Evolutionary conservation across 2,797 vertebrate species (phyloP).

Genomic region (Fundulus diaphanus): DNA sequence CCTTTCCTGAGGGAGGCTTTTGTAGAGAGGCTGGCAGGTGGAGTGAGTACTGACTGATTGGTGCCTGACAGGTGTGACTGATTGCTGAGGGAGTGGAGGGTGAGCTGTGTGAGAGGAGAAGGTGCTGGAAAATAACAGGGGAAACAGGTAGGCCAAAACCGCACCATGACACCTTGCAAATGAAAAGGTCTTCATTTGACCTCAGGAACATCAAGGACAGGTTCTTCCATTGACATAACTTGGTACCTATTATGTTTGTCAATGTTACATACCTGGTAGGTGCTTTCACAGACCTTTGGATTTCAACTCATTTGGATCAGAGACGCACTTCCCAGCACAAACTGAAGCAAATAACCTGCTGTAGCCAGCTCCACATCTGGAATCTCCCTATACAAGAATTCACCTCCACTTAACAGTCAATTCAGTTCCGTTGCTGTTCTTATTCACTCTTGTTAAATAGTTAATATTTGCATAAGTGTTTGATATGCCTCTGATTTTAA

Average conservation of each 20-base stretch:
- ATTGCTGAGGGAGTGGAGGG: too few species aligned
- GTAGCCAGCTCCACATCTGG: background rate
- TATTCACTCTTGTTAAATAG: background rate
- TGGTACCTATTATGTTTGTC: background rate
- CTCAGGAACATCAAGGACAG: too few species aligned
- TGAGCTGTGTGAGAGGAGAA: too few species aligned
- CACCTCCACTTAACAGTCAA: background rate
- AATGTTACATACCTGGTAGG: background rate
- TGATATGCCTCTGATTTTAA: conserved; percentile 4
- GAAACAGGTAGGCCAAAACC: too few species aligned
- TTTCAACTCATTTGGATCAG: background rate
- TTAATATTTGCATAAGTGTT: conserved; percentile 7
- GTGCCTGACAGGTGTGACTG: too few species aligned
- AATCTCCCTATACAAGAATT: background rate
- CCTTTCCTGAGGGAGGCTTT: too few species aligned
- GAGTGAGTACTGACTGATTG: too few species aligned
- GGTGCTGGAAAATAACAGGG: too few species aligned
- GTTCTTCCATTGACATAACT: too few species aligned
- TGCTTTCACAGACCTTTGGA: too few species aligned
- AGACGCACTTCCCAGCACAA: background rate
- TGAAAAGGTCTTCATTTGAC: background rate
- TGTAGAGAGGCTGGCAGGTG: too few species aligned
- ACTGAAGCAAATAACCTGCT: background rate
- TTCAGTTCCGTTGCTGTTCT: background rate
- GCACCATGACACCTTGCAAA: too few species aligned